Conservation (phyloP, 2,113 vertebrate species). For the Ceyx margarethae region DNA sequence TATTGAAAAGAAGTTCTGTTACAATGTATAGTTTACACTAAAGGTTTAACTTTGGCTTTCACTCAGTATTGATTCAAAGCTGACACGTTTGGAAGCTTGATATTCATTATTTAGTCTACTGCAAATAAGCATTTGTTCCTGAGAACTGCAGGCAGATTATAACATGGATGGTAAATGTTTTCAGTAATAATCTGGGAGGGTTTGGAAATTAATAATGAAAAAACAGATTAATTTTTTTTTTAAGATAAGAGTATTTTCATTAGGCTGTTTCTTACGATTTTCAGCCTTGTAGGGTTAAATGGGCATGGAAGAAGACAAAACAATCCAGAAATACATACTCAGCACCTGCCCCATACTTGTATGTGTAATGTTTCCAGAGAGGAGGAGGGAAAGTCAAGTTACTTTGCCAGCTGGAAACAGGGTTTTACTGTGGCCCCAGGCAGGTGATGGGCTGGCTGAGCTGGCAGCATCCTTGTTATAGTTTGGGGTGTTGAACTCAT, state of each 20-base stretch:
- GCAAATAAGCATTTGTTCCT: neutral
- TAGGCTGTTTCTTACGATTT: neutral
- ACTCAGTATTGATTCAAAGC: neutral
- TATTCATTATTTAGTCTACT: neutral
- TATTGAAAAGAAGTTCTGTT: neutral
- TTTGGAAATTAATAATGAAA: neutral
- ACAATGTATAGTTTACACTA: rapidly evolving
- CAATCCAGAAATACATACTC: rapidly evolving
- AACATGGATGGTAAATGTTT: rapidly evolving
- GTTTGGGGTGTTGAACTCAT: rapidly evolving
- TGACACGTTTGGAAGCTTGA: neutral
- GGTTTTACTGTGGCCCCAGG: neutral
- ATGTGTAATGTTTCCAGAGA: neutral
- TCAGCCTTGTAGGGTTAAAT: neutral
- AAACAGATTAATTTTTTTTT: neutral
- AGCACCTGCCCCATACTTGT: rapidly evolving
- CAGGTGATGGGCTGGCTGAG: rapidly evolving
- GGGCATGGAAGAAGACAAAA: rapidly evolving
- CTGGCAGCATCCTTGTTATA: neutral
- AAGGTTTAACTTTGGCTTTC: neutral
- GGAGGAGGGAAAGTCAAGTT: neutral
- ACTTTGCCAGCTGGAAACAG: neutral
- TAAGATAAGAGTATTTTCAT: neutral
- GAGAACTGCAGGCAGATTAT: neutral
- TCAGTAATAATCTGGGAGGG: neutral